These are phyloP conservation scores for Catalaphyllia jardinei DNA, from an alignment of 64 coral and sea anemone genomes.

Conservation along the genomic window DNA sequence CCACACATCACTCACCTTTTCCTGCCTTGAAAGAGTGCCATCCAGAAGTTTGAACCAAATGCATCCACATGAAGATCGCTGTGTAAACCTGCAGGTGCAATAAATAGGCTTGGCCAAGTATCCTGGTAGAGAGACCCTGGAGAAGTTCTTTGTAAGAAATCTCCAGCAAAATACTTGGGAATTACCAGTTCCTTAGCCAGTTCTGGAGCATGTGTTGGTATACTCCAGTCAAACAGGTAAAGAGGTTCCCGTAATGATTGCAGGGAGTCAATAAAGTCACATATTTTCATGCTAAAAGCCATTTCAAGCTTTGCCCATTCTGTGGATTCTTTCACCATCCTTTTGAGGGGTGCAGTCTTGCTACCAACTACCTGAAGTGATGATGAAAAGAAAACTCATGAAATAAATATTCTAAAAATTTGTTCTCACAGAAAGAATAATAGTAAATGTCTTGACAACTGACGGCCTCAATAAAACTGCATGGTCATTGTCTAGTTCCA, in stretches of 20 bases:
- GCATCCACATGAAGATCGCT: slow-evolving; percentile 57
- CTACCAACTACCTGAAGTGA: slow-evolving; percentile 32
- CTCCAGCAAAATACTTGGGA: slow-evolving; percentile 63
- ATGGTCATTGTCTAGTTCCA: no score
- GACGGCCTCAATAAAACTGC: no score
- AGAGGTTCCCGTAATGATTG: slow-evolving; percentile 35
- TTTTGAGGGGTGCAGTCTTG: slow-evolving; percentile 48
- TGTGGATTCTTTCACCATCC: slow-evolving; percentile 54
- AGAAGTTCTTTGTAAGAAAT: slow-evolving; percentile 61
- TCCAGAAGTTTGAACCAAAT: slow-evolving; percentile 77
- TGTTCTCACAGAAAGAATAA: not conserved
- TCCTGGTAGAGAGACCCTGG: slow-evolving; percentile 40
- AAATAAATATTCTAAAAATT: no score
- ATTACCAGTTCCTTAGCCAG: slow-evolving; percentile 37
- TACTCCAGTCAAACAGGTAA: slow-evolving; percentile 62
- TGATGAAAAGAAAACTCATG: not conserved
- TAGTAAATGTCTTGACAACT: no score
- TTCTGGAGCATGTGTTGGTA: slow-evolving; percentile 49
- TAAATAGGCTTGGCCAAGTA: slow-evolving; percentile 69
- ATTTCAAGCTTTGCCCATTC: slow-evolving; percentile 67
- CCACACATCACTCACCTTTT: slow-evolving; percentile 34
- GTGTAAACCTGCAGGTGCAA: slow-evolving; percentile 51
- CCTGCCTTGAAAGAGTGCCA: slow-evolving; percentile 70
- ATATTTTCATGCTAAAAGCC: slow-evolving; percentile 44
- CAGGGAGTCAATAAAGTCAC: slow-evolving; percentile 51